Evolutionary conservation across 2,113 vertebrate genomes (phyloP), one percentile per base, ranked within the genome.

Genomic region (Peromyscus californicus): DNA sequence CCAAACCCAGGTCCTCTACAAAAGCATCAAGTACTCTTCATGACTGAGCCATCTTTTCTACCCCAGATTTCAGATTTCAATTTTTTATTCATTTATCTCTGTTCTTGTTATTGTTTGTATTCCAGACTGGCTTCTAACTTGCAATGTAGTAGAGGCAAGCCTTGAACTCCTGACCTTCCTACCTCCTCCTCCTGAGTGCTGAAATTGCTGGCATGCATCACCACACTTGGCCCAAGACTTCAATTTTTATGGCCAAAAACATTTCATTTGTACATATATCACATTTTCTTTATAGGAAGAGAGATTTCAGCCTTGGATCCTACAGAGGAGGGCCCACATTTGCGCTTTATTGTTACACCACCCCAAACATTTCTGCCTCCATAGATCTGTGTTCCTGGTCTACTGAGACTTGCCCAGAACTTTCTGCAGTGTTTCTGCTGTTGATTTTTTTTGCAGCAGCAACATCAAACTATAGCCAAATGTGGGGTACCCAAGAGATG

Each of bases 401-500:
- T n/a, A 13, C 82, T 63, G 45, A 94, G 8, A 5, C 84, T 92
- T 85, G 5, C 42, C 33, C 74, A 54, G 70, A 85, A 90, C 78
- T 85, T 94, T n/a, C 83, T 93, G 10, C 51, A 29, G 59, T 79
- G 95, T 82, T 76, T 39, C 36, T 92, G 86, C 69, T 95, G 17
- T 89, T 69, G 9, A 42, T 93, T 87, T 72, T 19, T 74, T 61
- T 65, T 70, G 51, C 39, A 90, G 63, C 31, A 29, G 26, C 4
- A 31, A 78, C 12, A 10, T 61, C 76, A 93, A 29, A 74, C 13
- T 83, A 12, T 4, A 84, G 39, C 61, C 78, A 95, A 89, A 87
- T 85, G 67, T 74, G 91, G 11, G 42, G 63, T 57, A 79, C 26
- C 19, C 33, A n/a, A 36, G 12, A 80, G 39, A 5, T 85, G 31